Base-by-base conservation (phyloP, 2,888 invertebrate genomes). In the Epirrhoe alternata region DNA sequence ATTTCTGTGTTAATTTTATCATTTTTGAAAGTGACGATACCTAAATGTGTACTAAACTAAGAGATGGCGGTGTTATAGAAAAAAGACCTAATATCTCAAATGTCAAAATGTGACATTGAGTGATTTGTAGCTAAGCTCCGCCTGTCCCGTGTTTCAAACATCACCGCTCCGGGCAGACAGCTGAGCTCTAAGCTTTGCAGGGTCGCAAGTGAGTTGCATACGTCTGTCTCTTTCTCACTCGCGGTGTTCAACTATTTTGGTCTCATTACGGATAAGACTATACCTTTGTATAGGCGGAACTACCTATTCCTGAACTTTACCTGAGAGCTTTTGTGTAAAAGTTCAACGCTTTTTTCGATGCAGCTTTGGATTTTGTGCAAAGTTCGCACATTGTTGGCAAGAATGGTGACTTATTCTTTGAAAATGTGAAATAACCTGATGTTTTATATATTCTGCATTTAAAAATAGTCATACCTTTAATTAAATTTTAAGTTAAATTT, bases 141-240 rank as follows among this genome's bases (percentile, higher is more conserved):
- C 94, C 94, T 93, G 94, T 94, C 94, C 93, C 89, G 92, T 90
- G 94, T 94, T 94, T 93, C 93, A 94, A 94, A 93, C 94, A 93
- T 93, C 93, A 93, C 90, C 90, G 92, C 90, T 86, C 86, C 82
- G 86, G 83, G 88, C 88, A 90, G 92, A 92, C 92, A 93, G 92
- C 92, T 93, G 92, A 92, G 91, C 88, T 87, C 86, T 87, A 89
- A 90, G 91, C 90, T 88, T 86, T 84, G 85, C 83, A 85, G 82
- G 83, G 87, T 84, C 88, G 90, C 83, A 85, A 86, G 85, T 77
- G 86, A 86, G 83, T 80, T 84, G 86, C 87, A 88, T 90, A 86
- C 85, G 74, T 75, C 84, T 77, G 78, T 92, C 89, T 82, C 85
- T 73, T 79, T 93, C 87, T 67, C 86, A 80, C 90, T 71, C 73